Evolutionary conservation across 2,797 vertebrate genomes (phyloP), one percentile per base, ranked within the genome.

Genomic region (Micromesistius poutassou): DNA sequence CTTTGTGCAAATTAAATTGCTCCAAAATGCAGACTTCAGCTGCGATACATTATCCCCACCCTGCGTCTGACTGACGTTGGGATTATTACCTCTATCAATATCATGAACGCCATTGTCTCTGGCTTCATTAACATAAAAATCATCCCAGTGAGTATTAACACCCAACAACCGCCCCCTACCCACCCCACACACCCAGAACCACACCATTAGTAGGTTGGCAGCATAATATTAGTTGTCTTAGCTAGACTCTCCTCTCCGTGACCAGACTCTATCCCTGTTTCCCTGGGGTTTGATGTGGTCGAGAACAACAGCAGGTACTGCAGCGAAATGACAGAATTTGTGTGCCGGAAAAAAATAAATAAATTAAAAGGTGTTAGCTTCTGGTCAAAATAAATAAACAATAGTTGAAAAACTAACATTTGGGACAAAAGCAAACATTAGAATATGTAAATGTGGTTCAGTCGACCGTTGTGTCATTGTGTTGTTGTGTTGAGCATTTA

Each of bases 71-170:
- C 50, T 50, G 46, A 22, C 16, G 5, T 50, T 50, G 19, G 46
- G 46, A 50, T 50, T 50, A 62, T 62, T 62, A 62, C 55, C 55
- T 62, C 55, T 62, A 62, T 22, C 46, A 50, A 50, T 62, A 62
- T 62, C 55, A 9, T 25, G 55, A 13, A 62, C 55, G 55, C 55
- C 88, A 91, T 91, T 89, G 89, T 88, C 90, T 87, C 87, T 62
- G 81, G 84, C 78, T 86, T 88, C 88, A 91, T 89, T 91, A 88
- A 87, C 89, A 87, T 87, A 86, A 85, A 79, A 83, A 75, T 78
- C 75, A 55, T 22, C 46, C 42, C 42, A 46, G 9, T 46, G 42
- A 46, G 76, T 35, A 78, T 66, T 74, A 81, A 89, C 82, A 78
- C 80, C 68, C 25, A 79, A 80, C 80, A 78, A 81, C 81, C 82